A percentile compares a stretch with the other conserved stretches of the same genome.
Conservation (phyloP, 2,113 vertebrate genomes). For the Dermatemys mawii region DNA sequence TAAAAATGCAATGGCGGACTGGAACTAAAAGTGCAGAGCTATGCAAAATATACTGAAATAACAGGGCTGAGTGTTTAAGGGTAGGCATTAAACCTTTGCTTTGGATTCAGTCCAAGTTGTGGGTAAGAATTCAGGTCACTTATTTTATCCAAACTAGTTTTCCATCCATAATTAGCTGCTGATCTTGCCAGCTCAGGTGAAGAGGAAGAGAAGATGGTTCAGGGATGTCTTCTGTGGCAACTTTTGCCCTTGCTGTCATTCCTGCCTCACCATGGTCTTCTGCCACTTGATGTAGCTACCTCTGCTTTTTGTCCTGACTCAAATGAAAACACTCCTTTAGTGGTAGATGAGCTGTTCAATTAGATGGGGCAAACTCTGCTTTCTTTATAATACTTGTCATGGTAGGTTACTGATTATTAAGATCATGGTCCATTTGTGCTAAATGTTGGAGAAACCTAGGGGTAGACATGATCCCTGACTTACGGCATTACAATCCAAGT, state of each 20-base stretch:
- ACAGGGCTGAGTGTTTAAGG: background rate
- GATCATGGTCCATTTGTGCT: background rate
- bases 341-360: background rate
- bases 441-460: background rate
- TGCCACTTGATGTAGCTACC: conserved; percentile 25
- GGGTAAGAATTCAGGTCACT: conserved; percentile 4
- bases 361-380: conserved; percentile 3
- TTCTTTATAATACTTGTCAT: background rate
- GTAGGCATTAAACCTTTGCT: background rate
- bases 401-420: background rate
- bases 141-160: background rate
- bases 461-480: background rate
- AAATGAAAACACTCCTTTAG: background rate
- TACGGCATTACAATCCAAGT: background rate
- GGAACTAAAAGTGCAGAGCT: conserved; percentile 10
- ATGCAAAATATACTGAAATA: conserved; percentile 5
- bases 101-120: conserved; percentile 8
- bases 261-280: conserved; percentile 1
- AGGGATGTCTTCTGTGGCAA: background rate
- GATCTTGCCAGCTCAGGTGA: background rate
- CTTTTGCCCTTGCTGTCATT: conserved; percentile 24
- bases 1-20: background rate
- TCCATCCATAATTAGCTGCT: background rate
- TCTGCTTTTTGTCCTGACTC: background rate
- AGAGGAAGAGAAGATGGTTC: background rate